Evolutionary conservation across 2,113 vertebrate genomes (phyloP), one percentile per base, ranked within the genome.

Genomic region (Neofelis nebulosa): DNA sequence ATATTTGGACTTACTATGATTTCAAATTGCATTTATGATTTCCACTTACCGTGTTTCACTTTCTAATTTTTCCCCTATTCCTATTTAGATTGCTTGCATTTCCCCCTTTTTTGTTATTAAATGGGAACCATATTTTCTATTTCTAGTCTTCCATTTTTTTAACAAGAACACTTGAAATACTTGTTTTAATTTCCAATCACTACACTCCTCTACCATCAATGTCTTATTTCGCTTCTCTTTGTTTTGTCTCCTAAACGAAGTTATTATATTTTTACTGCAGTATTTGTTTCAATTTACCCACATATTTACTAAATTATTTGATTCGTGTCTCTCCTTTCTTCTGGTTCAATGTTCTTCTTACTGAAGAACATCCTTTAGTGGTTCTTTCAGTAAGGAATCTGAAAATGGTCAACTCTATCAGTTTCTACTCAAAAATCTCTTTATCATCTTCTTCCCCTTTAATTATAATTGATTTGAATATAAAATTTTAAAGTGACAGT

Each of bases 131-230:
- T 5, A 66, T 12, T 52, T 92, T 92, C 31, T 89, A 16, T 76
- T 93, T 90, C 38, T 82, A 38, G 66, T 83, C 36, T 83, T 80
- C 45, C 61, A 0, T 91, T 5, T 29, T 63, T 87, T 91, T 76
- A 94, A 92, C 38, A 85, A 79, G 27, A 4, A 71, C 50, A 68
- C 2, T 82, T 90, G 57, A 78, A 50, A 29, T 45, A 65, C 66
- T 89, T 78, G 25, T 68, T 91, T 89, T 92, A 48, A 94, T 95
- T 68, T 88, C 36, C 23, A 86, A 80, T 65, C 55, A 73, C 69
- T 93, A 52, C 1, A 74, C 4, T 90, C 36, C 88, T 80, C 33
- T 31, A 85, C 2, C 61, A 66, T 85, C 18, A 63, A 66, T 48
- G 23, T 45, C 73, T 69, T 41, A 83, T 87, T 91, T 95, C 76